phyloP scores from a whole-genome alignment of 53 echinoderm and acorn worm genomes.

The Paracentrotus lividus region DNA sequence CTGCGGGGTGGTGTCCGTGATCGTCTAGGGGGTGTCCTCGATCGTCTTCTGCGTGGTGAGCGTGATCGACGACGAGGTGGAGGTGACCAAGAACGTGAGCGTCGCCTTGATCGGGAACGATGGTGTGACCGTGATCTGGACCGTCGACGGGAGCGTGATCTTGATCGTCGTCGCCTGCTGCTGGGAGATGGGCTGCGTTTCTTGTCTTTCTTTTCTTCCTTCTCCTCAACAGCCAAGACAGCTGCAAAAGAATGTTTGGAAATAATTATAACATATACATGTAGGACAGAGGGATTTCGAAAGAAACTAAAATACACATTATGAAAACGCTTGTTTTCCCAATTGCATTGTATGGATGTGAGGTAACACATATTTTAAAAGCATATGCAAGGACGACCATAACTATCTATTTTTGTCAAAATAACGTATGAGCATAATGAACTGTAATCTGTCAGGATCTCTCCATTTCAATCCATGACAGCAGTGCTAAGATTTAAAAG shows the following conservation, averaged over 20 bases:
- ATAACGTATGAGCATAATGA: no score
- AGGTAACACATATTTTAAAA: no score
- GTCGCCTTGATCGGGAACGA: slow-evolving; percentile 76
- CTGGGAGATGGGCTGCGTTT: slow-evolving; percentile 76
- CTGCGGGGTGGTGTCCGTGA: slow-evolving; percentile 82
- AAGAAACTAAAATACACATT: no score
- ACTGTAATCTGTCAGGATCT: no score
- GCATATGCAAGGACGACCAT: no score
- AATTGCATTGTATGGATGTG: no score
- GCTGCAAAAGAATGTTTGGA: neutral
- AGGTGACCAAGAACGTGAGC: slow-evolving; percentile 85
- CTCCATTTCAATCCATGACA: no score
- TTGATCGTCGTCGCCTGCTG: slow-evolving; percentile 77
- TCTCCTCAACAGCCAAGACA: slow-evolving; percentile 61
- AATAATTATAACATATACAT: neutral
- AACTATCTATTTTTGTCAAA: no score
- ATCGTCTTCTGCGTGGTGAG: slow-evolving; percentile 80
- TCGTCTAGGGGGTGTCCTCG: slow-evolving; percentile 79
- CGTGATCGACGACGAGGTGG: slow-evolving; percentile 77
- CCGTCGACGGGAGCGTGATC: slow-evolving; percentile 78
- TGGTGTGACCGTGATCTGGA: slow-evolving; percentile 84
- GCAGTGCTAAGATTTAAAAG: no score
- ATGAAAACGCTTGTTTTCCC: no score
- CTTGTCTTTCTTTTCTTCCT: slow-evolving; percentile 83
- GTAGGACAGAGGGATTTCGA: no score